Base-by-base conservation (phyloP, 2,797 vertebrate genomes). In the Octomys mimax region DNA sequence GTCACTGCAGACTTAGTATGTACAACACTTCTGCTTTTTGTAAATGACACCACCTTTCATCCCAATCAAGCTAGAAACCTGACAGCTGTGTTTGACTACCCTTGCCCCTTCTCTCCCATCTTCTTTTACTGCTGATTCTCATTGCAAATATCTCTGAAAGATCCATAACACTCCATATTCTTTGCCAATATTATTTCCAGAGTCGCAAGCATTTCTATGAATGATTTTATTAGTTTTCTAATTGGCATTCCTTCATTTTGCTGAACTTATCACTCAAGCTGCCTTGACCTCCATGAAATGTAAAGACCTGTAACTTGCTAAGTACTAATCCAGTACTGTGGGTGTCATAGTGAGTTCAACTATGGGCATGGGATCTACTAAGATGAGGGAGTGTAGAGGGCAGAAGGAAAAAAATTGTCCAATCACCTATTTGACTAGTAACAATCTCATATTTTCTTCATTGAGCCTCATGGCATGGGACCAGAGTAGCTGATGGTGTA, bases 1-100 rank as follows among this genome's bases (percentile, higher is more conserved):
- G 78, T 89, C 36, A 87, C 87, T 87, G 95, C 92, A 95, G 33
- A 95, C 54, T 95, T 95, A 75, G 87, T 93, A 89, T 92, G 71
- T 89, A 90, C 33, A 85, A 93, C 95, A 95, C 12, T 28, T 81
- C 84, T 94, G 26, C 6, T 89, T 42, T 92, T 57, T 88, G 75
- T 79, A 96, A 96, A 91, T 59, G 71, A 68, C 22, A 87, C 70
- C 18, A 79, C 73, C 68, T 93, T 94, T 91, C 66, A 70, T 36
- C 59, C 13, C 54, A 54, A 64, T 87, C 87, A 95, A 87, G 33
- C 66, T 82, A 79, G 94, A 96, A 94, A 57, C 11, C 82, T 86
- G 68, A 64, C 36, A 88, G 33, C 28, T 79, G 33, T 19, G 22
- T 75, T 94, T 91, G n/a, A 77, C 6, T 52, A 3, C 7, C 49